Percentiles rank a stretch among this genome's conserved stretches.
These are phyloP conservation scores for Miltochrista miniata DNA, from an alignment of 2,888 invertebrate genomes.

Conservation along the genomic window DNA sequence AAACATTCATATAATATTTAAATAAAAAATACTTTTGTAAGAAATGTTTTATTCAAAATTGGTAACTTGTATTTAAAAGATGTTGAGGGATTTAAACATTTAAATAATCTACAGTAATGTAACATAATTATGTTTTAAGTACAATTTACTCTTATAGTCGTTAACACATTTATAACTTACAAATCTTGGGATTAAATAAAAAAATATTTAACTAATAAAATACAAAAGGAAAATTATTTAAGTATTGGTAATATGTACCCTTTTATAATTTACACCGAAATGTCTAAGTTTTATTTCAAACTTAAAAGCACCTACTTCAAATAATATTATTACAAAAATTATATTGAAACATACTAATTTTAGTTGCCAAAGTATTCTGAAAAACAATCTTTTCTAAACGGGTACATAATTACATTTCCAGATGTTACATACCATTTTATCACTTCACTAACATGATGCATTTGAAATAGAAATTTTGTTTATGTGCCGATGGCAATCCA, in stretches of 20 bases:
- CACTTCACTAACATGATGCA: background rate
- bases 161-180: constrained; percentile 45
- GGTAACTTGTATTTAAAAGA: constrained; percentile 19
- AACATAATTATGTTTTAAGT: constrained; percentile 56
- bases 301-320: background rate
- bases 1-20: background rate
- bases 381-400: constrained; percentile 1
- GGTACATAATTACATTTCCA: constrained; percentile 35
- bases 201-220: constrained; percentile 38
- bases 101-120: constrained; percentile 36
- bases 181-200: constrained; percentile 42
- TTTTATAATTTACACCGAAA: constrained; percentile 14
- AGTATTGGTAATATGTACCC: constrained; percentile 34
- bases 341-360: background rate
- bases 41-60: constrained; percentile 27
- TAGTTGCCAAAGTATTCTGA: constrained; percentile 19
- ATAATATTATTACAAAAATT: background rate
- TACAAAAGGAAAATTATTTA: constrained; percentile 34
- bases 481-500: no score
- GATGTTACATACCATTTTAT: constrained; percentile 13
- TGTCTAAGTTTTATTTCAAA: background rate
- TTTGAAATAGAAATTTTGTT: background rate
- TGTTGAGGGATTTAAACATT: constrained; percentile 5
- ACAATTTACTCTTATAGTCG: constrained; percentile 38
- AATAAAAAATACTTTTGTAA: constrained; percentile 27